phyloP scores from a whole-genome alignment of 1,140 invertebrate species.

The Matsumurasca onukii region DNA sequence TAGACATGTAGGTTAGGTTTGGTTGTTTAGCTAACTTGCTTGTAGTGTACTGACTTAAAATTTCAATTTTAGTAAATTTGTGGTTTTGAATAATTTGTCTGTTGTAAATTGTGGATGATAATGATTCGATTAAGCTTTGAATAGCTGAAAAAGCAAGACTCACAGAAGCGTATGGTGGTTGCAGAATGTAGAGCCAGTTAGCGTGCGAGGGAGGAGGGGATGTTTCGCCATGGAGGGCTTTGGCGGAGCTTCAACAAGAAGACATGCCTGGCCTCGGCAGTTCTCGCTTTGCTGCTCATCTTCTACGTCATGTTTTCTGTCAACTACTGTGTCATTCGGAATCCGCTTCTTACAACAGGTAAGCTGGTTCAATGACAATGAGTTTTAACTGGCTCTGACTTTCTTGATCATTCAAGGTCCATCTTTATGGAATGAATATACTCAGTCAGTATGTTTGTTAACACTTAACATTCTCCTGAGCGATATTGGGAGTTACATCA shows the following conservation, averaged over 20 bases:
- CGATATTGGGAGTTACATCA: not conserved
- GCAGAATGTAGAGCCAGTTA: no score
- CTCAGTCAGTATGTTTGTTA: not conserved
- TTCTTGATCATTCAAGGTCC: not conserved
- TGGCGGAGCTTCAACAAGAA: constrained; percentile 23
- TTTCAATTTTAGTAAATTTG: no score
- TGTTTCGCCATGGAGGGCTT: constrained; percentile 34
- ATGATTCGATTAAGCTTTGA: no score
- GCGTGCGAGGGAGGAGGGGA: no score
- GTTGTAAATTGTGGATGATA: no score
- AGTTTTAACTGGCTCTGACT: not conserved
- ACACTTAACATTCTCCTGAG: no score
- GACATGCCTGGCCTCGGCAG: not conserved
- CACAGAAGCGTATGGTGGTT: no score
- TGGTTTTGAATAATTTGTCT: no score
- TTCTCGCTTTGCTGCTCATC: not conserved
- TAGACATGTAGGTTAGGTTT: no score
- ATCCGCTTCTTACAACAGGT: constrained; percentile 10
- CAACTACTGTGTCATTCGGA: constrained; percentile 24
- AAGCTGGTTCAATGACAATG: not conserved
- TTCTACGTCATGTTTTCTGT: constrained; percentile 13
- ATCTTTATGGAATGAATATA: not conserved
- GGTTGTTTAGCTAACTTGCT: no score
- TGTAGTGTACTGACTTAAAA: no score
- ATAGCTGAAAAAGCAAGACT: no score